Percentiles rank a stretch among this genome's conserved stretches.
Conservation (phyloP, 2,113 vertebrate species). For the Propithecus coquereli region DNA sequence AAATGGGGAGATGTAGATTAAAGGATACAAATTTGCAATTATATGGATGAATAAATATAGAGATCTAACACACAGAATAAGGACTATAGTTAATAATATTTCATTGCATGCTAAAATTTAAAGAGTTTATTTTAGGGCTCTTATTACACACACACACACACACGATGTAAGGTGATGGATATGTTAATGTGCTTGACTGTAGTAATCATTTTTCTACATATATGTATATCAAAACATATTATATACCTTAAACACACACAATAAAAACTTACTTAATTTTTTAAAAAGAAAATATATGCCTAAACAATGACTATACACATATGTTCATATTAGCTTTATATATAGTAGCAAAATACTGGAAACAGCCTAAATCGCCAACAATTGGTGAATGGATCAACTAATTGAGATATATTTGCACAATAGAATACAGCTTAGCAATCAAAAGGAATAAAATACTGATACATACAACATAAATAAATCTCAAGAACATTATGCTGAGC, state of each 20-base stretch:
- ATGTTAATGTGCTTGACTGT: background rate
- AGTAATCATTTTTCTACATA: background rate
- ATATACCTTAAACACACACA: background rate
- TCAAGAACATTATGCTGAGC: background rate
- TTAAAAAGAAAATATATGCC: background rate
- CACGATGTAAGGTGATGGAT: background rate
- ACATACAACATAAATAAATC: background rate
- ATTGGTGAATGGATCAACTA: background rate
- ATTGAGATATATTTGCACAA: background rate
- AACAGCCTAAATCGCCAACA: background rate
- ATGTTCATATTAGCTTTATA: background rate
- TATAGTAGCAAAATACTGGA: background rate
- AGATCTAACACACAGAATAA: background rate
- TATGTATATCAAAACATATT: background rate
- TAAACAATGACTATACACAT: background rate
- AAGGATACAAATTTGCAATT: background rate
- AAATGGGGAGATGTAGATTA: background rate
- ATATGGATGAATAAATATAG: background rate
- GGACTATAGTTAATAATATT: background rate
- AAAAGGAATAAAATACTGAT: background rate
- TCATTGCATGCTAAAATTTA: background rate
- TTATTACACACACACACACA: background rate
- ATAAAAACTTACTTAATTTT: background rate
- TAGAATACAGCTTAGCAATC: background rate
- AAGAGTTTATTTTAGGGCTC: background rate